Evolutionary conservation across 35 echinoderm and acorn worm genomes (phyloP).

Genomic region (Acanthaster planci): DNA sequence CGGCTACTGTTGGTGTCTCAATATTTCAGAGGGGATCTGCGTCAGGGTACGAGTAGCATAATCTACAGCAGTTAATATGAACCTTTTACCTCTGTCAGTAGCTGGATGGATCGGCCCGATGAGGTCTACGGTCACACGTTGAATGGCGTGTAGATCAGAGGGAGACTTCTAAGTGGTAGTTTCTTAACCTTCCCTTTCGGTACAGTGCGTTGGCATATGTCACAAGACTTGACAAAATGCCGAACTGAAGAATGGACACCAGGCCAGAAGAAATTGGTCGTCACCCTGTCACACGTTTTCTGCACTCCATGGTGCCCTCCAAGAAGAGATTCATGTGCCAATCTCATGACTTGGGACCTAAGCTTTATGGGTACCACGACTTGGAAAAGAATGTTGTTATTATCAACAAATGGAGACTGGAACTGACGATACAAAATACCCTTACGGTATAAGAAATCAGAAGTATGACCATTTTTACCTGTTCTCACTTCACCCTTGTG

Average conservation of each 20-base stretch:
- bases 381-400: conserved; percentile 13
- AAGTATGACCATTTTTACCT: background rate
- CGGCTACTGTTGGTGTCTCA: conserved; percentile 51
- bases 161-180: conserved; percentile 31
- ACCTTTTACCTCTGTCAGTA: conserved; percentile 31
- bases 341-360: background rate
- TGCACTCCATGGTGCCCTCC: conserved; percentile 48
- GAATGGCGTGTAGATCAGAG: conserved; percentile 27
- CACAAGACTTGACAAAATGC: conserved; percentile 50
- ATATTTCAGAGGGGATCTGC: conserved; percentile 50
- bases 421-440: conserved; percentile 35
- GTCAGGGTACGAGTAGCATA: conserved; percentile 72
- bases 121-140: conserved; percentile 47
- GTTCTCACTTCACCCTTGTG: background rate
- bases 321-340: conserved; percentile 55
- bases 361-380: conserved; percentile 25
- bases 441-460: conserved; percentile 9
- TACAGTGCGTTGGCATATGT: conserved; percentile 60
- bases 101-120: conserved; percentile 52
- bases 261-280: conserved; percentile 59
- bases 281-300: conserved; percentile 36
- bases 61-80: conserved; percentile 45
- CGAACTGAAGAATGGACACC: conserved; percentile 36
- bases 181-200: conserved; percentile 35
- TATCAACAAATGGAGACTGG: conserved; percentile 9